Conservation (phyloP, 2,113 vertebrate genomes). For the Xyliphius kryptos region DNA sequence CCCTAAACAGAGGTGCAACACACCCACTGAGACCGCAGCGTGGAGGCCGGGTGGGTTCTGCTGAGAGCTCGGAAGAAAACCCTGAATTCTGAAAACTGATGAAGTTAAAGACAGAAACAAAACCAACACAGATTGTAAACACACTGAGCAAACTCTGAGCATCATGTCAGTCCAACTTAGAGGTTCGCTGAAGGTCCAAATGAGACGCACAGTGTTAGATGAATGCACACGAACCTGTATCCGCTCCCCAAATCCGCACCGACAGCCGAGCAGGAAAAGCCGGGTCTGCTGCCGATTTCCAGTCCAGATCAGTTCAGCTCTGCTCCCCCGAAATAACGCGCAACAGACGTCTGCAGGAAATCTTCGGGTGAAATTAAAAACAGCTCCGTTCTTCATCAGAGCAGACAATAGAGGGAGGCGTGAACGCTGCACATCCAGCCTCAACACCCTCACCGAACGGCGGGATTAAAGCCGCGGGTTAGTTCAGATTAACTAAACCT, state of each 20-base stretch:
- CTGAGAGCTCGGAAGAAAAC: too few relatives aligned
- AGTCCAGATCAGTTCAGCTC: too few relatives aligned
- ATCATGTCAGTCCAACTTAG: too few relatives aligned
- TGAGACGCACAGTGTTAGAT: too few relatives aligned
- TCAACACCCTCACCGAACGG: background rate
- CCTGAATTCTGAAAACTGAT: conserved; percentile 14
- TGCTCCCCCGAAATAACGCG: background rate
- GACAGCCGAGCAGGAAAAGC: background rate
- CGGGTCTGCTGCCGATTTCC: too few relatives aligned
- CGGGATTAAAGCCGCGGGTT: background rate
- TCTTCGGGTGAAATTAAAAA: background rate
- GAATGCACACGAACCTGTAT: conserved; percentile 32
- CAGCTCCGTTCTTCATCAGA: conserved; percentile 9
- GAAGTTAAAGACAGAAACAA: too few relatives aligned
- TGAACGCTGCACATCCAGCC: conserved; percentile 4
- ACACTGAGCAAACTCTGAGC: too few relatives aligned
- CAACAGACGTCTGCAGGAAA: background rate
- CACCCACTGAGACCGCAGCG: conserved; percentile 24
- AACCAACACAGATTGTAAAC: too few relatives aligned
- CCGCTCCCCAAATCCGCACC: background rate
- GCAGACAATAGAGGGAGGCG: conserved; percentile 26
- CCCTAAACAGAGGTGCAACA: background rate
- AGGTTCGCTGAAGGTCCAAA: too few relatives aligned
- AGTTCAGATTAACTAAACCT: background rate
- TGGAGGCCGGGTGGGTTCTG: conserved; percentile 37